These are phyloP conservation scores for Rissa tridactyla DNA, from an alignment of 2,113 vertebrate genomes.

Conservation along the genomic window DNA sequence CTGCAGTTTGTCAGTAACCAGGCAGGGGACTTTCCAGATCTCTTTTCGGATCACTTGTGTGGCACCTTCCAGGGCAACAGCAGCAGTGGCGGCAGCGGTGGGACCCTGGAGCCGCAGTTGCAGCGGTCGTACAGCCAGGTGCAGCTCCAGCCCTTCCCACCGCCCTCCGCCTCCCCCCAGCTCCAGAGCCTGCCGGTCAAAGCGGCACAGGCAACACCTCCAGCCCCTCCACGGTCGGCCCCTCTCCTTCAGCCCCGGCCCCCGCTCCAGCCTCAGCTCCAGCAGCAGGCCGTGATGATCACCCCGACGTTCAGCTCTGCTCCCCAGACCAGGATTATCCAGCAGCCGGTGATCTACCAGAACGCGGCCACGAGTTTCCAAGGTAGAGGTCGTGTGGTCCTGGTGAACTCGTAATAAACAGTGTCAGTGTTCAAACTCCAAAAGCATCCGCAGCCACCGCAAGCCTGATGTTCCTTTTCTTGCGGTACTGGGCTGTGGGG, in stretches of 20 bases:
- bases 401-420: not conserved
- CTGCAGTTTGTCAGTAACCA: conserved; percentile 97
- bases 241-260: conserved; percentile 87
- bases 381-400: conserved; percentile 70
- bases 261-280: conserved; percentile 77
- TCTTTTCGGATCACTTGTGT: conserved; percentile 89
- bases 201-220: not conserved
- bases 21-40: conserved; percentile 90
- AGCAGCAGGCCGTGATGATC: conserved; percentile 90
- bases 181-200: conserved; percentile 70
- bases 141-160: conserved; percentile 55
- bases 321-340: conserved; percentile 89
- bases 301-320: conserved; percentile 81
- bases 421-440: not conserved
- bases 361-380: conserved; percentile 87
- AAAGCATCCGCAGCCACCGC: not conserved
- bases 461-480: not conserved
- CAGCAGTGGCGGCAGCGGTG: not conserved
- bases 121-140: conserved; percentile 69
- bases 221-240: conserved; percentile 60
- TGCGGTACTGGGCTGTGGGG: not conserved
- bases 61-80: not conserved
- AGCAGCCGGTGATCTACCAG: conserved; percentile 93
- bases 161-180: conserved; percentile 50
- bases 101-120: conserved; percentile 19